These are phyloP conservation scores for Agonopterix arenella DNA, from an alignment of 2,888 invertebrate genomes.

Conservation along the genomic window DNA sequence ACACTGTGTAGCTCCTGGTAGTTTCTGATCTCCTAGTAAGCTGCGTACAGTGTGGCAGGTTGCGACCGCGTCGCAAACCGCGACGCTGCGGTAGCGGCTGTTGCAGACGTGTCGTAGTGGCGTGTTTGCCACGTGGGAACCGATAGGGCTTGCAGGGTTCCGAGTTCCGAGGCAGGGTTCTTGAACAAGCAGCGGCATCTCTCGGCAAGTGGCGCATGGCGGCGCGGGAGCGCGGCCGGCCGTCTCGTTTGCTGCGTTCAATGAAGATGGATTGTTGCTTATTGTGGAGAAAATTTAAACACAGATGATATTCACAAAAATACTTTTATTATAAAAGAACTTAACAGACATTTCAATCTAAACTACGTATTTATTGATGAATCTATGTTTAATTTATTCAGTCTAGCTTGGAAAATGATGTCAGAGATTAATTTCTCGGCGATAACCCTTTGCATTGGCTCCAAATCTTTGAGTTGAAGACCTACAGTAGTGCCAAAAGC, in stretches of 20 bases:
- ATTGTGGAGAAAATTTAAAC: not conserved
- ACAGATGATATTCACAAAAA: not conserved
- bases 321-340: not conserved
- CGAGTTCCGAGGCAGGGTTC: too few species aligned
- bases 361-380: constrained; percentile 11
- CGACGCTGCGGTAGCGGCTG: constrained; percentile 20
- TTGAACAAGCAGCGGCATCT: too few species aligned
- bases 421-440: constrained; percentile 42
- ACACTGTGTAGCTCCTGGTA: constrained; percentile 21
- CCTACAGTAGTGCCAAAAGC: constrained; percentile 26
- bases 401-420: constrained; percentile 29
- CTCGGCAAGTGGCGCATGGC: too few species aligned
- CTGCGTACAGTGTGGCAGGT: constrained; percentile 62
- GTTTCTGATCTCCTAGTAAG: constrained; percentile 55
- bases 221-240: too few species aligned
- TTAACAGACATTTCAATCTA: not conserved
- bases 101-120: constrained; percentile 1
- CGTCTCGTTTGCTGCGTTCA: not conserved
- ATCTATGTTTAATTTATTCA: constrained; percentile 22
- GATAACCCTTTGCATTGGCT: constrained; percentile 23
- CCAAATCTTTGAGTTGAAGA: constrained; percentile 25
- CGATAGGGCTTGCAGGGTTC: not conserved
- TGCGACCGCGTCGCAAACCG: constrained; percentile 37
- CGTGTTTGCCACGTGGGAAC: constrained; percentile 11
- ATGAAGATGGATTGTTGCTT: not conserved